These are phyloP conservation scores for Xenopus petersii DNA, from an alignment of 2,797 vertebrate genomes.

Conservation along the genomic window DNA sequence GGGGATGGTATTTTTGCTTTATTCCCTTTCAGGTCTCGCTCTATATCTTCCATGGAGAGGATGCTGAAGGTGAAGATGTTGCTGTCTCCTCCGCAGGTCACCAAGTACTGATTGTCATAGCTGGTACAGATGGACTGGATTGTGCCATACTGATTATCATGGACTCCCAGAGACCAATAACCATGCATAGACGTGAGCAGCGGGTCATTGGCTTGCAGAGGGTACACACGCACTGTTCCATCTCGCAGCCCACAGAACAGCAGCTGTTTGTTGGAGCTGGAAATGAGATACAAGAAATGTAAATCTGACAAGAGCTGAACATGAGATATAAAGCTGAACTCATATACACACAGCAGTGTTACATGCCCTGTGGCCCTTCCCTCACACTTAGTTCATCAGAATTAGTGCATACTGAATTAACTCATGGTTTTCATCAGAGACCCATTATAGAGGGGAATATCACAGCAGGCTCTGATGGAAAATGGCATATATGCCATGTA, in stretches of 20 bases:
- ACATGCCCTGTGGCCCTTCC: no score
- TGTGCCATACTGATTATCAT: conserved; percentile 82
- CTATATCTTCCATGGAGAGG: conserved; percentile 64
- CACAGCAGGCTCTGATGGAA: no score
- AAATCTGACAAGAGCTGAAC: no score
- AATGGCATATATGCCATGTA: no score
- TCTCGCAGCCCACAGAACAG: conserved; percentile 88
- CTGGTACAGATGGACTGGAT: conserved; percentile 71
- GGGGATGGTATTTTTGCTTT: conserved; percentile 75
- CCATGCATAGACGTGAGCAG: conserved; percentile 62
- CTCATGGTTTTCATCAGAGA: no score
- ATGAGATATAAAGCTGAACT: no score
- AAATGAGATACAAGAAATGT: not conserved
- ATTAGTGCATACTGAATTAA: no score
- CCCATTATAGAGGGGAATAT: no score
- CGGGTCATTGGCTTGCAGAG: conserved; percentile 59
- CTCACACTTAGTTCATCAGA: no score
- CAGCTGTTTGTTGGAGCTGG: conserved; percentile 68
- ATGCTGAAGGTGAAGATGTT: conserved; percentile 87
- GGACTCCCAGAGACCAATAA: conserved; percentile 79
- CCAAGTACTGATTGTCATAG: conserved; percentile 76
- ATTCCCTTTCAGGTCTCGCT: conserved; percentile 50
- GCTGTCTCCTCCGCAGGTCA: conserved; percentile 82
- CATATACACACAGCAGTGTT: no score
- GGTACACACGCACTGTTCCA: conserved; percentile 78